These are phyloP conservation scores for Puffinus mauretanicus DNA, from an alignment of 2,113 vertebrate species.

Conservation along the genomic window DNA sequence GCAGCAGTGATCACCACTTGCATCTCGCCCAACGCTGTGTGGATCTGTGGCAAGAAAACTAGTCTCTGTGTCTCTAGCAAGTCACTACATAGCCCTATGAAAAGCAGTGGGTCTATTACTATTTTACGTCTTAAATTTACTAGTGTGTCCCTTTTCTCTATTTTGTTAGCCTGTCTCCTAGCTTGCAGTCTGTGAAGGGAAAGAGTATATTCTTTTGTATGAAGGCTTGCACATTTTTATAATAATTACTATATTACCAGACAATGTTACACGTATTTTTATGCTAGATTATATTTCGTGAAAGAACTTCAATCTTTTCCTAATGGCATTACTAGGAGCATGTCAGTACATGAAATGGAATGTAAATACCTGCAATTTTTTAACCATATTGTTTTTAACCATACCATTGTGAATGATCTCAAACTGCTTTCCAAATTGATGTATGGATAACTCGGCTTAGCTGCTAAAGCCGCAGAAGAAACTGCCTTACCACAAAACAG, in stretches of 20 bases:
- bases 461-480: not conserved
- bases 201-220: not conserved
- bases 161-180: not conserved
- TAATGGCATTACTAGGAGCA: not conserved
- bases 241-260: not conserved
- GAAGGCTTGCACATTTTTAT: not conserved
- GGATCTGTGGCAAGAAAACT: not conserved
- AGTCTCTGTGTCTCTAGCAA: not conserved
- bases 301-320: not conserved
- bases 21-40: fast-evolving
- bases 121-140: not conserved
- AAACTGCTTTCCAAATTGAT: not conserved
- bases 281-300: not conserved
- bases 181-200: not conserved
- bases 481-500: not conserved
- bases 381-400: not conserved
- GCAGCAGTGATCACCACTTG: not conserved
- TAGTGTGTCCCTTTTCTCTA: not conserved
- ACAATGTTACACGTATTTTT: not conserved
- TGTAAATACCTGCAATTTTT: not conserved
- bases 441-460: not conserved
- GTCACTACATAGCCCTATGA: not conserved
- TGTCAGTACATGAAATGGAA: not conserved
- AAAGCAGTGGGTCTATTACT: not conserved
- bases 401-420: not conserved